Conservation (phyloP, 2,797 vertebrate species). For the Paedocypris micromegethes region DNA sequence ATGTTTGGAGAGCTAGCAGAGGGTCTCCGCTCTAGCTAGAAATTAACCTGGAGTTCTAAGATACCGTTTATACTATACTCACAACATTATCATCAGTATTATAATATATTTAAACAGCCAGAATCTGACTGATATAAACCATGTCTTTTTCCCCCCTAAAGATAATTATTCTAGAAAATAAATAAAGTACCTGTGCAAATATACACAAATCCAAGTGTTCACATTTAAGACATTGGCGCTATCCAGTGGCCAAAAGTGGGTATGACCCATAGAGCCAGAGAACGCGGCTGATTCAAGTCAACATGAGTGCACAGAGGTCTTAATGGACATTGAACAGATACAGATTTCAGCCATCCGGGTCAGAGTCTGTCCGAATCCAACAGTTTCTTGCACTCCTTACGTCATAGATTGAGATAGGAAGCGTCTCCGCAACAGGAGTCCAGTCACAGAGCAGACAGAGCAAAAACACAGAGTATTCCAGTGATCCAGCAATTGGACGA, state of each 20-base stretch:
- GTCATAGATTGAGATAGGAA: slow-evolving; percentile 21
- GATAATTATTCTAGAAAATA: slow-evolving; percentile 78
- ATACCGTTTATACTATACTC: slow-evolving; percentile 75
- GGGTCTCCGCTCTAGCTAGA: slow-evolving; percentile 76
- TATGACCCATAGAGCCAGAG: slow-evolving; percentile 64
- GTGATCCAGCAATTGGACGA: slow-evolving; percentile 18
- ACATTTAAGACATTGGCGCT: slow-evolving; percentile 81
- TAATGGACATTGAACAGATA: slow-evolving; percentile 46
- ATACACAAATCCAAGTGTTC: slow-evolving; percentile 81
- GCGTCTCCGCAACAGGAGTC: slow-evolving; percentile 42
- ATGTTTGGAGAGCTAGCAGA: slow-evolving; percentile 71
- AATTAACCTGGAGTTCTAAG: slow-evolving; percentile 81
- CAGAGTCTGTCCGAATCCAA: slow-evolving; percentile 5
- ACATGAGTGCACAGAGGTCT: slow-evolving; percentile 77
- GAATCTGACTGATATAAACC: slow-evolving; percentile 74
- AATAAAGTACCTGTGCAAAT: slow-evolving; percentile 84
- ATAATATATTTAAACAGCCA: slow-evolving; percentile 68
- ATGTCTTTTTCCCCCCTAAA: slow-evolving; percentile 60
- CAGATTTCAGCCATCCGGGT: slow-evolving; percentile 14
- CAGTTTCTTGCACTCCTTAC: slow-evolving; percentile 18
- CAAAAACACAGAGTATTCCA: slow-evolving; percentile 28
- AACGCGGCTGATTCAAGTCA: slow-evolving; percentile 78
- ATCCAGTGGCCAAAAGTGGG: slow-evolving; percentile 69
- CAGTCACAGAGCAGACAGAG: slow-evolving; percentile 32
- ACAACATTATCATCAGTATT: slow-evolving; percentile 56